Evolutionary conservation across 2,113 vertebrate species (phyloP).

Genomic region (Mormyrus iriodes): DNA sequence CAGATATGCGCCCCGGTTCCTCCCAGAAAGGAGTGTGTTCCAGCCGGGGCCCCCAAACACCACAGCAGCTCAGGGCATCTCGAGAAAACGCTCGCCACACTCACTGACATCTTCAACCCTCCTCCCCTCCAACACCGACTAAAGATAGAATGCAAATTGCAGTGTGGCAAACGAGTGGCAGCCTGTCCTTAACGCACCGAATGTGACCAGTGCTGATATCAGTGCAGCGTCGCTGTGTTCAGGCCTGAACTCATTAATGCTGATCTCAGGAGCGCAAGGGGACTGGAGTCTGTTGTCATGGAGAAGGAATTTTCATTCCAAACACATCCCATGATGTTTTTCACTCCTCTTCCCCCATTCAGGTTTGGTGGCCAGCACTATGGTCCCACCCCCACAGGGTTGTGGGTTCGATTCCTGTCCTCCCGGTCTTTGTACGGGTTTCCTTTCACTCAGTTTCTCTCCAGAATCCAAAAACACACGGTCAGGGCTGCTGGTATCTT

Average conservation of each 20-base stretch:
- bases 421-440: background rate
- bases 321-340: no score
- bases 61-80: background rate
- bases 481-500: background rate
- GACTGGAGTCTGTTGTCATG: background rate
- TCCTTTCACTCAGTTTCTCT: background rate
- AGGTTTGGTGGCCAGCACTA: background rate
- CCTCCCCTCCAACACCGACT: background rate
- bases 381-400: background rate
- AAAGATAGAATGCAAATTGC: background rate
- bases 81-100: background rate
- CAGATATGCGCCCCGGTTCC: background rate
- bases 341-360: background rate
- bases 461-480: background rate
- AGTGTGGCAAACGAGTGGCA: background rate
- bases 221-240: background rate
- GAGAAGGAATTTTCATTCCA: background rate
- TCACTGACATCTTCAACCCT: background rate
- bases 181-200: background rate
- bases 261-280: background rate
- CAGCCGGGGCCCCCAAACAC: background rate
- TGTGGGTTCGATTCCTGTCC: background rate
- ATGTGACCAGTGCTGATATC: background rate
- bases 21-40: background rate
- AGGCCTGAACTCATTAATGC: background rate